Conservation (phyloP, 2,797 vertebrate species). For the Pangasius djambal region DNA sequence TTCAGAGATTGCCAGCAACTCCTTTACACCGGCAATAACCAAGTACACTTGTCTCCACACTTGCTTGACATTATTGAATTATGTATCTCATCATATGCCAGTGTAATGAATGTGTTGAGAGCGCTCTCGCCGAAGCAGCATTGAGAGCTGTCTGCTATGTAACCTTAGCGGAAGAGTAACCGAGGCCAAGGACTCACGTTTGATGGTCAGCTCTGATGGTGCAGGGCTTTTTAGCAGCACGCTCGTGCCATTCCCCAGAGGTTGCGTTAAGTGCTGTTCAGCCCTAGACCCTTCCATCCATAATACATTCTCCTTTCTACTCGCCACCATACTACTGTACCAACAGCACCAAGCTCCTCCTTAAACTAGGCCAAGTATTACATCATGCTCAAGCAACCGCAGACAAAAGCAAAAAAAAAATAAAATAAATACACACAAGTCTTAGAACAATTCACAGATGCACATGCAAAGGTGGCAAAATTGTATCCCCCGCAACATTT, state of each 20-base stretch:
- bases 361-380: slow-evolving; percentile 61
- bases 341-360: slow-evolving; percentile 42
- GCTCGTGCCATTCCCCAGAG: slow-evolving; percentile 48
- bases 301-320: slow-evolving; percentile 49
- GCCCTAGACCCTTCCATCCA: slow-evolving; percentile 55
- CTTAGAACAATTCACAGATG: slow-evolving; percentile 3
- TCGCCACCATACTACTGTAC: slow-evolving; percentile 42
- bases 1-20: slow-evolving; percentile 8
- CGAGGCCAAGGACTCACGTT: slow-evolving; percentile 51
- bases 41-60: slow-evolving; percentile 41
- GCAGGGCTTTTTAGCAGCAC: slow-evolving; percentile 58
- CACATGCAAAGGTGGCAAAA: slow-evolving; percentile 13
- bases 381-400: slow-evolving; percentile 54
- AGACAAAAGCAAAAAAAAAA: slow-evolving; percentile 53
- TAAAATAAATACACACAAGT: background rate
- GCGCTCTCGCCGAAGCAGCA: slow-evolving; percentile 24
- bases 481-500: slow-evolving; percentile 8
- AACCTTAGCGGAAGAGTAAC: slow-evolving; percentile 53
- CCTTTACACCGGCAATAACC: slow-evolving; percentile 27
- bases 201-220: slow-evolving; percentile 57
- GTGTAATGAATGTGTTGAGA: slow-evolving; percentile 39
- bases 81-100: slow-evolving; percentile 50
- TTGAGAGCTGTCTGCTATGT: slow-evolving; percentile 49
- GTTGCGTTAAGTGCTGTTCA: slow-evolving; percentile 55
- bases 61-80: slow-evolving; percentile 50